Base-by-base conservation (phyloP, 2,888 invertebrate genomes). In the Vannuccia rotundouncinata region DNA sequence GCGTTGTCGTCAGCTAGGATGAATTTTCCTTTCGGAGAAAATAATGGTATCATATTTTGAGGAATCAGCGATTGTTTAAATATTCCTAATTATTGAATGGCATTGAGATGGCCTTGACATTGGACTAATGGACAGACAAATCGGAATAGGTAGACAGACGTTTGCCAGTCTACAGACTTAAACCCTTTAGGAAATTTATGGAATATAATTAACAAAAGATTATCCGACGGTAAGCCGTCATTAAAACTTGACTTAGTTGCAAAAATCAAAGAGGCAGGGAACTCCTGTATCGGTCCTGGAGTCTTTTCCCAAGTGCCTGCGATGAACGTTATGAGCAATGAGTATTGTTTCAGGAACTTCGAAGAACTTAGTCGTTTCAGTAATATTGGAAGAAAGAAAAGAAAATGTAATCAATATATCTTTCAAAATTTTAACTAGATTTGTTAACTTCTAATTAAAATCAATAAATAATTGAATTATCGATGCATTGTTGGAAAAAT, bases 231-330 rank as follows among this genome's bases (percentile, higher is more conserved):
- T 66, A 66, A 66, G 66, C 66, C 66, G 66, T 66, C 66, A 66
- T 66, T 27, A 66, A 66, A 22, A 66, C 66, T 27, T 66, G 66
- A 66, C 66, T 66, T 66, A 66, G 66, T 66, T 13, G 66, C 66
- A n/a, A 66, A 66, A 66, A 66, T 66, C 25, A 66, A 66, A 22
- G 10, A 66, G 66, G 66, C 25, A 66, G 13, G 66, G 66, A 66
- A 66, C 66, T 66, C n/a, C 66, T 66, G 66, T 66, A 66, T 66
- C 66, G 66, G 66, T 66, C 66, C 66, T 66, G 66, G 25, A 66
- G 66, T 66, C n/a, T n/a, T n/a, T n/a, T n/a, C n/a, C n/a, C n/a
- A n/a, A n/a, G n/a, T n/a, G n/a, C n/a, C n/a, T n/a, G n/a, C n/a
- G n/a, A n/a, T n/a, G n/a, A n/a, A n/a, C n/a, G n/a, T n/a, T n/a